Evolutionary conservation across 1,140 invertebrate species (phyloP).

Genomic region (Lasioglossum albipes): DNA sequence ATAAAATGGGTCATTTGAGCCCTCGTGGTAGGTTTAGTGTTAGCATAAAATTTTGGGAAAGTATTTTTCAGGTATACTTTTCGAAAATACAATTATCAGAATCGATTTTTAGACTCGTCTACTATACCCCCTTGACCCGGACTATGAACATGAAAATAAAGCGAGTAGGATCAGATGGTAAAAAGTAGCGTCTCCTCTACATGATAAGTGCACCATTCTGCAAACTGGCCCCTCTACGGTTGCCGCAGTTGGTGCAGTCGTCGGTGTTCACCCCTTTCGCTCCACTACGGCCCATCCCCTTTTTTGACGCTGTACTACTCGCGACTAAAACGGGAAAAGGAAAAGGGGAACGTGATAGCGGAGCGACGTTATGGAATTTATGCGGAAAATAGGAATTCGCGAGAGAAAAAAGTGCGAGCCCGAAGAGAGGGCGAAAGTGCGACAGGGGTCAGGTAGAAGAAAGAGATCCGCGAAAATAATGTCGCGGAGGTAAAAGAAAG

Average conservation of each 20-base stretch:
- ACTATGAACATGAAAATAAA: constrained; percentile 70
- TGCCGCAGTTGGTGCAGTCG: neutral
- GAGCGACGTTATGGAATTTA: constrained; percentile 59
- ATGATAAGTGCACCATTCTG: constrained; percentile 68
- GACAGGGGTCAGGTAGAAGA: neutral
- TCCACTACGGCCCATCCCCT: neutral
- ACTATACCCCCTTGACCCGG: constrained; percentile 53
- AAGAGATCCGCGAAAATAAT: constrained; percentile 23
- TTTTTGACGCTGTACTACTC: constrained; percentile 23
- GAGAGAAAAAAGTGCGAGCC: constrained; percentile 5
- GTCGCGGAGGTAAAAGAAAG: neutral
- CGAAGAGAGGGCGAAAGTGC: neutral
- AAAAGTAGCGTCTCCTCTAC: constrained; percentile 69
- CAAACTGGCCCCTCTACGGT: constrained; percentile 30
- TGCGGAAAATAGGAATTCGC: constrained; percentile 61
- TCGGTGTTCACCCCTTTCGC: neutral
- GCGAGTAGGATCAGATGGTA: constrained; percentile 49
- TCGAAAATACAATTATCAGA: too few species aligned
- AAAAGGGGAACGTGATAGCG: constrained; percentile 36
- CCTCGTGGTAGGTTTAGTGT: too few species aligned
- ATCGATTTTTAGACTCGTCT: too few species aligned
- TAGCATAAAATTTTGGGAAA: too few species aligned
- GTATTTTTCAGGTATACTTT: too few species aligned
- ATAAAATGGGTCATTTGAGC: too few species aligned
- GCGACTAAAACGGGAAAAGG: constrained; percentile 6